A percentile compares a stretch with the other conserved stretches of the same genome.
phyloP scores from a whole-genome alignment of 2,888 invertebrate species.

The Lasioglossum figueresi region DNA sequence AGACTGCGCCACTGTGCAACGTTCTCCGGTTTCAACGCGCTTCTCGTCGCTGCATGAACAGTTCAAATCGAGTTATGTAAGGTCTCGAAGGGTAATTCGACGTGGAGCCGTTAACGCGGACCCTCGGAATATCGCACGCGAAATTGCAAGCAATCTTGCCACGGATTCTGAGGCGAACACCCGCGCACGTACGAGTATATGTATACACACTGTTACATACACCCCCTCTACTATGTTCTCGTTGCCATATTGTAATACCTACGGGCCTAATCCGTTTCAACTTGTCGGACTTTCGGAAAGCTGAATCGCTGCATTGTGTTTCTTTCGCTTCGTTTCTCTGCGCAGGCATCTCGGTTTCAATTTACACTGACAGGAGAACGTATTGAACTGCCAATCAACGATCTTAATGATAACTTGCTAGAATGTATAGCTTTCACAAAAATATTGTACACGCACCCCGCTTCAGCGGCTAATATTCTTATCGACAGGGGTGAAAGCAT shows the following conservation, averaged over 20 bases:
- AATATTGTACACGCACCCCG: not conserved
- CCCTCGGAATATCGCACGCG: constrained; percentile 40
- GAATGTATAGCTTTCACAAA: not conserved
- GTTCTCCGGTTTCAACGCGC: constrained; percentile 36
- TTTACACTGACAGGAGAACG: not conserved
- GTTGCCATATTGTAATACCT: not conserved
- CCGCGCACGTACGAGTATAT: not conserved
- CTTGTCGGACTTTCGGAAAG: not conserved
- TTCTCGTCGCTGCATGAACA: constrained; percentile 34
- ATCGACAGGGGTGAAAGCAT: not conserved
- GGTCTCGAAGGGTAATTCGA: constrained; percentile 58
- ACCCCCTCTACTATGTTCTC: not conserved
- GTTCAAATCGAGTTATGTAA: constrained; percentile 61
- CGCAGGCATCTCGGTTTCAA: not conserved
- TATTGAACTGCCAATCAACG: not conserved
- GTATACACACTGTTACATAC: not conserved
- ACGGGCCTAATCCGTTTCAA: not conserved
- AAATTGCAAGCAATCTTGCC: constrained; percentile 50
- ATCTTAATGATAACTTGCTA: not conserved
- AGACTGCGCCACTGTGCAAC: not conserved
- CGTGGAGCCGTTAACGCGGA: constrained; percentile 52
- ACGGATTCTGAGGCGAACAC: constrained; percentile 28
- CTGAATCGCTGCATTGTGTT: not conserved
- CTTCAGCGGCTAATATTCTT: not conserved
- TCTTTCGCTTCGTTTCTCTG: not conserved